Evolutionary conservation across 30 jellyfish, hydroid and myxozoan genomes (phyloP).

Genomic region (Hydractinia symbiolongicarpus): DNA sequence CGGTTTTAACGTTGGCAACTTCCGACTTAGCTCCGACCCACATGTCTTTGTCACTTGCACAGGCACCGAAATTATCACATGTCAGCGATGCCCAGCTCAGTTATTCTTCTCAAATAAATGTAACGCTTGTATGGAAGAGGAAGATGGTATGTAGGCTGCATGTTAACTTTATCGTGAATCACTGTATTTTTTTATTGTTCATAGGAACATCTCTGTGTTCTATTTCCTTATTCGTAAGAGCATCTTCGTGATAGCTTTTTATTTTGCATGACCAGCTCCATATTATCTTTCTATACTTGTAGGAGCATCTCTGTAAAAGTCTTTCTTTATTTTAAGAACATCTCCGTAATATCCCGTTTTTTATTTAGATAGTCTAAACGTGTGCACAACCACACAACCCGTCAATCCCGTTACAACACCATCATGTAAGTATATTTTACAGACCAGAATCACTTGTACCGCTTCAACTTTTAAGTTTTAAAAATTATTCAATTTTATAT

Average conservation of each 20-base stretch:
- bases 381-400: slow-evolving; percentile 17
- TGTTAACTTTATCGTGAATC: not conserved
- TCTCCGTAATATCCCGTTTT: too few species aligned
- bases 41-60: slow-evolving; percentile 6
- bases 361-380: slow-evolving; percentile 1
- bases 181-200: not conserved
- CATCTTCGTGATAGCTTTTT: not conserved
- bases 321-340: too few species aligned
- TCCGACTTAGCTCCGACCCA: not conserved
- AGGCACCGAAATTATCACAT: not conserved
- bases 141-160: not conserved
- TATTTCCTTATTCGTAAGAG: not conserved
- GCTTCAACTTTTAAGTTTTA: too few species aligned
- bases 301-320: too few species aligned
- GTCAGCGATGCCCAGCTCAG: not conserved
- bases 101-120: not conserved
- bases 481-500: not conserved
- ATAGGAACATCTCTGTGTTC: not conserved
- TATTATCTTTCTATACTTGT: too few species aligned
- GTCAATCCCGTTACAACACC: not conserved
- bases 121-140: not conserved
- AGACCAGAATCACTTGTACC: too few species aligned
- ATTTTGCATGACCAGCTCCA: not conserved
- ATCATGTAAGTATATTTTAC: not conserved
- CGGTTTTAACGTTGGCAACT: not conserved